A percentile compares a stretch with the other conserved stretches of the same genome.
These are phyloP conservation scores for Edolisoma coerulescens DNA, from an alignment of 2,113 vertebrate species.

Conservation along the genomic window DNA sequence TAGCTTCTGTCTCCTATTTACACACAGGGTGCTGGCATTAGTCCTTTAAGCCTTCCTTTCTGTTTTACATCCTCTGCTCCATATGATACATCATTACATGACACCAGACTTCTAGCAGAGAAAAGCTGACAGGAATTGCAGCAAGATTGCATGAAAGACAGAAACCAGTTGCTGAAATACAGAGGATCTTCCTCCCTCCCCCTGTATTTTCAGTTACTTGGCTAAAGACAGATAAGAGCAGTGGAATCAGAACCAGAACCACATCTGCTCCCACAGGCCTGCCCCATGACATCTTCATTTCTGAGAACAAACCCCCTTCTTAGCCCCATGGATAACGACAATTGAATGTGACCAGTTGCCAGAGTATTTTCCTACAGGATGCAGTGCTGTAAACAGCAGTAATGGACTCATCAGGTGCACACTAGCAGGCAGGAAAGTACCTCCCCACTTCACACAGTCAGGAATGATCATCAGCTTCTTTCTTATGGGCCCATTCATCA, in stretches of 20 bases:
- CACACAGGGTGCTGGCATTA: neutral
- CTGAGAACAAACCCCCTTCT: neutral
- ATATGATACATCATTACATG: neutral
- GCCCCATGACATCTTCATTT: neutral
- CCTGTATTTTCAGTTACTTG: neutral
- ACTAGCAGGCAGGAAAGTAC: constrained; percentile 58
- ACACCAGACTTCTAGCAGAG: neutral
- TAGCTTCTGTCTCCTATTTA: neutral
- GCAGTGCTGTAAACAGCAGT: neutral
- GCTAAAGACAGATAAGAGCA: neutral
- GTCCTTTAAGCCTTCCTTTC: neutral
- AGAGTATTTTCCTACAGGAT: neutral
- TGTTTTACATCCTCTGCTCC: neutral
- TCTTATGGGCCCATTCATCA: constrained; percentile 94
- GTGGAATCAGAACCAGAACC: neutral
- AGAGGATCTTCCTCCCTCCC: neutral
- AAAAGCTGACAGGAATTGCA: neutral
- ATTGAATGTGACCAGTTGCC: neutral
- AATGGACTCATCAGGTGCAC: neutral
- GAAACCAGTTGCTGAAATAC: neutral
- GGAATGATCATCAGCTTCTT: constrained; percentile 90
- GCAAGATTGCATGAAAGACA: neutral
- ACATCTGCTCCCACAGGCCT: neutral
- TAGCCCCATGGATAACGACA: neutral
- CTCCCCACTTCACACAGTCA: constrained; percentile 89